Base-by-base conservation (phyloP, 2,797 vertebrate species). In the Acipenser ruthenus region DNA sequence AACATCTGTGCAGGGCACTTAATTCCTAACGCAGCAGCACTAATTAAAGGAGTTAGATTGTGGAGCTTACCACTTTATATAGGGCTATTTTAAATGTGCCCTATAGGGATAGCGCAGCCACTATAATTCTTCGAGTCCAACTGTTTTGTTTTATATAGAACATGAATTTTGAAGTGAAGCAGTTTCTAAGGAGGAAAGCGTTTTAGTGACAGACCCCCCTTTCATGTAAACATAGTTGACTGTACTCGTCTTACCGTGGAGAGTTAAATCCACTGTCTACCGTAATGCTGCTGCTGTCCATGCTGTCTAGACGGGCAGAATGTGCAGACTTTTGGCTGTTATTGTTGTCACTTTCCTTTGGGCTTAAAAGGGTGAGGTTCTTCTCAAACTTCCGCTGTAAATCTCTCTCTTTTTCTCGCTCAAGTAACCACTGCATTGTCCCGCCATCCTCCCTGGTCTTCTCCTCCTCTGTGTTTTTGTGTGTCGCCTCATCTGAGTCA, bases 251-350 rank as follows among this genome's bases (percentile, higher is more conserved):
- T 92, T 92, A 99, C 96, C 97, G 91, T 91, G 97, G 97, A 65
- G 97, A 99, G 87, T 99, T 99, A 91, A 99, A 99, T 83, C 97
- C 96, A 84, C 97, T 99, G 87, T 98, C 96, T 74, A 98, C 96
- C 12, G 95, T 99, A 78, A 99, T 93, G 47, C 95, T 98, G 89
- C 96, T 98, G 84, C 95, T 97, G 86, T 99, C 97, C 94, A 98
- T 99, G 81, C 96, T 98, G 87, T 99, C 97, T 59, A 99, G 90
- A 60, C 97, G 89, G 49, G 94, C 95, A 0, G 97, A 97, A 72
- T 98, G 97, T 10, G 92, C 93, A 8, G 95, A 90, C 79, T 96
- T 93, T 87, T 96, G 95, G 82, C 83, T 94, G 91, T 85, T 93
- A 88, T 89, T 91, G 77, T 93, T 95, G 72, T 98, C 96, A 0